These are phyloP conservation scores for Motacilla alba DNA, from an alignment of 2,113 vertebrate species.

Conservation along the genomic window DNA sequence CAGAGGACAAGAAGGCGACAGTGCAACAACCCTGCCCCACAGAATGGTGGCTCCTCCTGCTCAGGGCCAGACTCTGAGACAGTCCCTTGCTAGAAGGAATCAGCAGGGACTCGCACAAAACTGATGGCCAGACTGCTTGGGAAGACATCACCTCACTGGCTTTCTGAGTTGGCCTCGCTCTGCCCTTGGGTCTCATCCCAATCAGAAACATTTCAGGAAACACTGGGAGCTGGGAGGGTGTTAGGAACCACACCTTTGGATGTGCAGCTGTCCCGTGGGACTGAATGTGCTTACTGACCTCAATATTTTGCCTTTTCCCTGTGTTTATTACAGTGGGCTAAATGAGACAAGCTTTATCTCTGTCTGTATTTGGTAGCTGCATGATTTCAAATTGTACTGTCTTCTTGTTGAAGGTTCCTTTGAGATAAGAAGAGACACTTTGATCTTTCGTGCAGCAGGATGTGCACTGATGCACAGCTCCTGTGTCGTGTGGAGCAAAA, in stretches of 20 bases:
- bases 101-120: not conserved
- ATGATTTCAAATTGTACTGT: conserved; percentile 44
- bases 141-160: not conserved
- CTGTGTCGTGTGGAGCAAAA: conserved; percentile 2
- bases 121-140: not conserved
- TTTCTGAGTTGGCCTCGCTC: not conserved
- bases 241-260: not conserved
- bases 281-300: conserved; percentile 31
- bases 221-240: not conserved
- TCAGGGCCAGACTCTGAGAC: conserved; percentile 75
- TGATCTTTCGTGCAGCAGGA: conserved; percentile 17
- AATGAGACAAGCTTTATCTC: conserved; percentile 57
- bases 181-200: not conserved
- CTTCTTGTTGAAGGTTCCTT: conserved; percentile 52
- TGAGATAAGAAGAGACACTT: conserved; percentile 30
- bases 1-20: conserved; percentile 76
- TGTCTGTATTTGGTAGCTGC: conserved; percentile 31
- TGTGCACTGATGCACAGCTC: not conserved
- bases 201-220: not conserved
- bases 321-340: conserved; percentile 46
- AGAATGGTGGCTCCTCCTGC: conserved; percentile 73
- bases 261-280: not conserved
- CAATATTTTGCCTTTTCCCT: not conserved
- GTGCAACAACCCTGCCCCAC: conserved; percentile 84
- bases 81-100: conserved; percentile 60